A percentile compares a stretch with the other conserved stretches of the same genome.
phyloP scores from a whole-genome alignment of 2,113 vertebrate species.

The Narcine bancroftii region DNA sequence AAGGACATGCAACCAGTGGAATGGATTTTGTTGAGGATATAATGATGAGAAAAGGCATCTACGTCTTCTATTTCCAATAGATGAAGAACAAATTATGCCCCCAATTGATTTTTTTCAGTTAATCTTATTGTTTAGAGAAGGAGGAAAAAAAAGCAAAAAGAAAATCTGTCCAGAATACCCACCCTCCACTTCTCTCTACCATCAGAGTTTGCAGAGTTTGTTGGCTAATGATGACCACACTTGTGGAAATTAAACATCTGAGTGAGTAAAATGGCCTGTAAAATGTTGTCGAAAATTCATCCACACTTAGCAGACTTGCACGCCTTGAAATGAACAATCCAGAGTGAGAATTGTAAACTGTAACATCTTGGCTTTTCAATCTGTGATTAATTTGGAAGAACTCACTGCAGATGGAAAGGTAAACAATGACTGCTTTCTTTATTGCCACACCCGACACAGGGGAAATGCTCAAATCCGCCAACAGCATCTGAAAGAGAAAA shows the following conservation, averaged over 20 bases:
- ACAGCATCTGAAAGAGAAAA: too few species aligned
- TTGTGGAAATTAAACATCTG: background rate
- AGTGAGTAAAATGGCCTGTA: background rate
- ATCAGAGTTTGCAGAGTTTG: background rate
- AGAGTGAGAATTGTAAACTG: too few species aligned
- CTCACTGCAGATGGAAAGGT: too few species aligned
- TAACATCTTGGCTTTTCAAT: too few species aligned
- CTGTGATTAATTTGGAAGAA: too few species aligned
- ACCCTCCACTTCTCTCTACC: too few species aligned
- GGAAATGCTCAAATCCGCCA: too few species aligned
- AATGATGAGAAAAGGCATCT: background rate
- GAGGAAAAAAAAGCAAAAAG: background rate
- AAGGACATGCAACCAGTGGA: too few species aligned
- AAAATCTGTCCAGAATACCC: background rate
- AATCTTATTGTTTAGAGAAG: background rate
- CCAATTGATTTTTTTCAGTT: background rate
- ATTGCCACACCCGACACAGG: too few species aligned
- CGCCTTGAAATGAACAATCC: background rate
- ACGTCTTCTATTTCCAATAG: background rate
- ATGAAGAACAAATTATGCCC: background rate
- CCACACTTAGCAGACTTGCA: background rate
- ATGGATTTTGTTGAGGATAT: background rate
- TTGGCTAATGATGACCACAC: background rate
- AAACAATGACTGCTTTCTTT: too few species aligned
- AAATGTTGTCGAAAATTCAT: background rate